phyloP scores from a whole-genome alignment of 2,113 vertebrate species.

The Struthio camelus region DNA sequence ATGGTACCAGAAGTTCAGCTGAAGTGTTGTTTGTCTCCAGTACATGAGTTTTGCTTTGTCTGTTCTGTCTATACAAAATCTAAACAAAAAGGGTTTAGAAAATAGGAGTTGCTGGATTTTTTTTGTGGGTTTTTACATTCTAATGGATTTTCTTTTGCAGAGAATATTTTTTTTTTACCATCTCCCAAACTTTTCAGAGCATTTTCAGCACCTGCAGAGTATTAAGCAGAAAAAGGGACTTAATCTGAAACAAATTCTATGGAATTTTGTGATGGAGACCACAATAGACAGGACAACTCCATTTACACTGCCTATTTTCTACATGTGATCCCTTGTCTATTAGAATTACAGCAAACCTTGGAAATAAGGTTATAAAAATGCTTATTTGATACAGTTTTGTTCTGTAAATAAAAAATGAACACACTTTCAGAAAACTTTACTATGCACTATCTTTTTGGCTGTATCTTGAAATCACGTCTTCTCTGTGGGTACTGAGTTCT shows the following conservation, averaged over 20 bases:
- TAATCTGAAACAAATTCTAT: neutral
- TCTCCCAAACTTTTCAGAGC: neutral
- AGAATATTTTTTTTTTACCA: neutral
- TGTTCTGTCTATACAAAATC: slow-evolving; percentile 86
- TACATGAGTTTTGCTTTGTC: slow-evolving; percentile 78
- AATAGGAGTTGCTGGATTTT: neutral
- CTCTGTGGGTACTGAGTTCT: neutral
- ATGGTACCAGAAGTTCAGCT: slow-evolving; percentile 84
- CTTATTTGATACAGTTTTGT: neutral
- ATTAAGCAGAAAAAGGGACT: neutral
- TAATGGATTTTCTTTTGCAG: neutral
- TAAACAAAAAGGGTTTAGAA: slow-evolving; percentile 37
- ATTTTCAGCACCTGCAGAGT: neutral
- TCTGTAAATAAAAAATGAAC: neutral
- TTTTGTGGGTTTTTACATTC: neutral
- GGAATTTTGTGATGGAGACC: neutral
- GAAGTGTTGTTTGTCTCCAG: slow-evolving; percentile 89
- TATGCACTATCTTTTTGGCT: neutral
- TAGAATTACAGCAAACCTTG: neutral
- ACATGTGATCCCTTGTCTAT: neutral
- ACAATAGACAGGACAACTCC: neutral
- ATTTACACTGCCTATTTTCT: neutral
- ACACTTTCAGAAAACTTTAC: neutral
- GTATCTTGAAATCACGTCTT: neutral
- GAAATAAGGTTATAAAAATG: neutral